Conservation (phyloP, 1,140 invertebrate species). For the Microplitis mediator region DNA sequence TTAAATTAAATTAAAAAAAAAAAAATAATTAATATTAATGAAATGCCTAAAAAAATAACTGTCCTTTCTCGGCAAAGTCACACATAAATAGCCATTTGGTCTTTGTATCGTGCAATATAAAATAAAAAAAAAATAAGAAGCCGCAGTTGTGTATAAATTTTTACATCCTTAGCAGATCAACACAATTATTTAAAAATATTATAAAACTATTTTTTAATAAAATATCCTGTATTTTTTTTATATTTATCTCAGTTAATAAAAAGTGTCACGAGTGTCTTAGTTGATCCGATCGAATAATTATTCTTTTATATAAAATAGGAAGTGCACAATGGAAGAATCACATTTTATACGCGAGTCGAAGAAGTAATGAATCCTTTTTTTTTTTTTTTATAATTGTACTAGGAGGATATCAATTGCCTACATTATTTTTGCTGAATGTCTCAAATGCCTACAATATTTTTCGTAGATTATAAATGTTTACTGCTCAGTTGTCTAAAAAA, state of each 20-base stretch:
- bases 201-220: background rate
- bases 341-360: background rate
- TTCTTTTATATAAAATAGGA: slow-evolving; percentile 8
- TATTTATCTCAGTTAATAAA: background rate
- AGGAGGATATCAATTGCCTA: background rate
- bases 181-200: background rate
- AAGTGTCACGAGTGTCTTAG: background rate
- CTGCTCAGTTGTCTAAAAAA: no score
- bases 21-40: slow-evolving; percentile 7
- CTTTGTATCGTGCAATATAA: slow-evolving; percentile 26
- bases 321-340: slow-evolving; percentile 28
- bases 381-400: background rate
- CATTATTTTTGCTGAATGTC: no score
- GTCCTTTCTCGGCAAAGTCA: slow-evolving; percentile 42
- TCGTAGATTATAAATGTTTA: no score
- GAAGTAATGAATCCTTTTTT: background rate
- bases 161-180: background rate
- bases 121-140: slow-evolving; percentile 7
- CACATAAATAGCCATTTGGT: slow-evolving; percentile 27
- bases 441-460: no score
- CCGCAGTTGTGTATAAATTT: no score
- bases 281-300: background rate
- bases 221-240: background rate
- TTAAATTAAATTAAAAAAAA: no score
- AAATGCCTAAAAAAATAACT: slow-evolving; percentile 54